Evolutionary conservation across 2,888 invertebrate genomes (phyloP), one percentile per base, ranked within the genome.

Genomic region (Lochmaea crataegi): DNA sequence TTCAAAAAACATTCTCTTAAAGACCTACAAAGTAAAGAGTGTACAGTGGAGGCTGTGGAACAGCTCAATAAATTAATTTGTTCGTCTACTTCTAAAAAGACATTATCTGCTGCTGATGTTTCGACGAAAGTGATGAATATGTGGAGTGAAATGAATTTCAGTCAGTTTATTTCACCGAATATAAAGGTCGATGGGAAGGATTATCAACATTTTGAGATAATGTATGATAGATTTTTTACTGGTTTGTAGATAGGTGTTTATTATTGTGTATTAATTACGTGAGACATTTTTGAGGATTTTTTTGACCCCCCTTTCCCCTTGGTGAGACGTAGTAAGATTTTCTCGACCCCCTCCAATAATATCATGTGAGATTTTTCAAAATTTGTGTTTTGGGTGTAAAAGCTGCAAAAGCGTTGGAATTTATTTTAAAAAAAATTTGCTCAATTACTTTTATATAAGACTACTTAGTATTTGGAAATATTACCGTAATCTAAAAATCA

Each of bases 131-230:
- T 76, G 7, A 74, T 78, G 72, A 76, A 80, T 61, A 74, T 80
- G 51, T 81, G 81, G 81, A 64, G 69, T 9, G 77, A 81, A 74
- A 80, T 81, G 80, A 78, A 80, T 3, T 76, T 80, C 16, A 79
- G 76, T 65, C 73, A 80, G 42, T 79, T 77, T 65, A 79, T 81
- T 66, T 79, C 80, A 0, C 32, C 69, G 2, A 78, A 76, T 61
- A 77, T 78, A 56, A 60, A 56, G 14, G 64, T 78, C 1, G 76
- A 81, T 42, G 81, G 78, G 4, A 71, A 80, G 10, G 73, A 72
- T 66, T 81, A 80, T 72, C 69, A 74, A 53, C 77, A 71, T 76
- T 82, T 78, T 76, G 77, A 80, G 58, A 75, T 78, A 32, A 75
- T 76, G 63, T 80, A 77, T 57, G 76, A 76, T 60, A 65, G 67